A percentile compares a stretch with the other conserved stretches of the same genome.
phyloP scores from a whole-genome alignment of 2,888 invertebrate species.

The Drosophila greeni region DNA sequence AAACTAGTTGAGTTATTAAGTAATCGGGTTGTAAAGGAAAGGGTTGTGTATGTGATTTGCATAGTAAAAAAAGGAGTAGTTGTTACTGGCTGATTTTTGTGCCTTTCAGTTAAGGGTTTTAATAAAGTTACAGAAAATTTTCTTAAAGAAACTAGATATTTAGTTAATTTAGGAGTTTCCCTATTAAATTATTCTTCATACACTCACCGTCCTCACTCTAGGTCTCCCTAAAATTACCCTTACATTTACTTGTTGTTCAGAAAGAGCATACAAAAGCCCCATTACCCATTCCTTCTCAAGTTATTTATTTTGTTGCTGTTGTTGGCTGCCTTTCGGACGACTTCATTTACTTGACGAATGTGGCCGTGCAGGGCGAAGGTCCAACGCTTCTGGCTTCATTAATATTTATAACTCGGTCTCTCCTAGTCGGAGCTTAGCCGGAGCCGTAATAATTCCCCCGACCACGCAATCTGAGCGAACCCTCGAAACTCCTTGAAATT shows the following conservation, averaged over 20 bases:
- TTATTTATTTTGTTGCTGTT: slow-evolving; percentile 24
- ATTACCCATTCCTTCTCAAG: neutral
- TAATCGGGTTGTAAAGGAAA: neutral
- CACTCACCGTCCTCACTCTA: neutral
- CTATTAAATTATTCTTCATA: neutral
- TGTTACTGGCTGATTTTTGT: neutral
- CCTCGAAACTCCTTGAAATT: slow-evolving; percentile 14
- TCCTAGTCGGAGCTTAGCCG: slow-evolving; percentile 21
- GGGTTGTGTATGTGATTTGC: neutral
- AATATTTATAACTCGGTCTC: slow-evolving; percentile 58
- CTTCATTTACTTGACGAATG: slow-evolving; percentile 66
- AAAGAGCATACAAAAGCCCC: slow-evolving; percentile 1
- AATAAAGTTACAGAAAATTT: neutral
- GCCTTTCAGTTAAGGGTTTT: too few relatives aligned
- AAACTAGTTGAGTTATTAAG: slow-evolving; percentile 3
- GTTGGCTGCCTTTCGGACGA: slow-evolving; percentile 29
- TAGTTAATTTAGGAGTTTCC: neutral
- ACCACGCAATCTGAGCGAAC: slow-evolving; percentile 17
- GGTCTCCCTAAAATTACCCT: neutral
- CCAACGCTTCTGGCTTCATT: slow-evolving; percentile 60
- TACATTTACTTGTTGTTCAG: neutral
- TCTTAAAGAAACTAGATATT: too few relatives aligned
- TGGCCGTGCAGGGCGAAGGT: slow-evolving; percentile 46
- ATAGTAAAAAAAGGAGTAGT: too few relatives aligned
- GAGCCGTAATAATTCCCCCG: slow-evolving; percentile 28